phyloP scores from a whole-genome alignment of 2,797 vertebrate genomes.

The Myripristis jacobus region DNA sequence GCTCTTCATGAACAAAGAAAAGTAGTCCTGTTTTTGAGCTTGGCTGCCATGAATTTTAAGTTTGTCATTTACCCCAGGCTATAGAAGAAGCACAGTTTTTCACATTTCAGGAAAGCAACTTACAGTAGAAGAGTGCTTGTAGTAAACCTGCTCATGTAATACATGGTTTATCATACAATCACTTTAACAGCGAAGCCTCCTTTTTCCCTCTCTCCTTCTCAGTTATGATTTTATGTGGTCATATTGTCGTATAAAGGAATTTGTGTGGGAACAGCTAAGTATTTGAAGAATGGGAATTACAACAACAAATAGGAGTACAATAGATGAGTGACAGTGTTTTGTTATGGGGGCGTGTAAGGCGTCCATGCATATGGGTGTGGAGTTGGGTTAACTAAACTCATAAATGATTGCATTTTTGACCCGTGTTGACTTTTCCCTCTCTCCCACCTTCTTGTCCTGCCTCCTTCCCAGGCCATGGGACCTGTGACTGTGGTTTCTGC shows the following conservation, averaged over 20 bases:
- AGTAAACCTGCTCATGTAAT: constrained; percentile 4
- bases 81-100: no score
- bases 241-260: not conserved
- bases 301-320: no score
- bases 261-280: no score
- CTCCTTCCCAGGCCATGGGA: constrained; percentile 87
- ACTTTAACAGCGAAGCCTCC: not conserved
- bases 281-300: no score
- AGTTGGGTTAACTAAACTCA: no score
- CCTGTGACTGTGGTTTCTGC: constrained; percentile 95
- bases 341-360: no score
- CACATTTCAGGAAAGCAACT: no score
- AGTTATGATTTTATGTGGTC: constrained; percentile 1
- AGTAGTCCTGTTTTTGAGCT: no score
- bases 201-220: no score
- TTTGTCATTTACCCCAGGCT: no score
- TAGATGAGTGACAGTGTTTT: not conserved
- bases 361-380: no score
- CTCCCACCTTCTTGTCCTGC: not conserved
- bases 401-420: not conserved
- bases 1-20: no score
- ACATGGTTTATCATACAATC: constrained; percentile 22
- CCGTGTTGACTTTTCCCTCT: not conserved
- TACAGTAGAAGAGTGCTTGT: constrained; percentile 24
- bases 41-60: not conserved